Base-by-base conservation (phyloP, 1,140 invertebrate genomes). In the Nilaparvata lugens region DNA sequence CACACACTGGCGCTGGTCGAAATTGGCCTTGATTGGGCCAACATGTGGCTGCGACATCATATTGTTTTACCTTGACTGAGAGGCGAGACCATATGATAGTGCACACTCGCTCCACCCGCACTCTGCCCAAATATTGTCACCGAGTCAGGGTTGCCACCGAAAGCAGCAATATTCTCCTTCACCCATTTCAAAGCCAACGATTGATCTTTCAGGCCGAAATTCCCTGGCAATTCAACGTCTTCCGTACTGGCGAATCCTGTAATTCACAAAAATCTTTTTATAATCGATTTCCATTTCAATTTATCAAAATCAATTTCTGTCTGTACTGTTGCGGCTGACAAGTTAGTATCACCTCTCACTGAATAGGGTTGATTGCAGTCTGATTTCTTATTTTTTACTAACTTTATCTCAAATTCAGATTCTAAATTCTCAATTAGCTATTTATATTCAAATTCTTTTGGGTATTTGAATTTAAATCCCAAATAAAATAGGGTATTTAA, bases 151-250 rank as follows among this genome's bases (percentile, higher is more conserved):
- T 66, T 53, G 1, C 62, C 65, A 42, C 60, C 60, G 21, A 66
- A 66, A 2, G 21, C 18, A 11, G 21, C 21, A 9, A 66, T 66
- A 42, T 66, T 64, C 18, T 58, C 51, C 25, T 62, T 53, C n/a
- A 66, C 55, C 65, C 65, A 66, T 7, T 55, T 24, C 23, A 66
- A 54, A 45, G 62, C 65, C n/a, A 55, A 14, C 24, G 38, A 23
- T 48, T 66, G 62, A 42, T 66, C 65, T 51, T 66, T 66, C 31
- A 66, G 52, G 1, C 65, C 65, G 4, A 60, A 40, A 58, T 66
- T 66, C 9, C 65, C 65, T 4, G 65, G 62, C 1, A 64, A 38
- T 2, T 60, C 55, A 14, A 60, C 60, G 24, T 66, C 65, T 21
- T 66, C 65, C n/a, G 60, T 60, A 56, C 55, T 61, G 1, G 58